phyloP scores from a whole-genome alignment of 2,113 vertebrate genomes.

The Emberiza fucata region DNA sequence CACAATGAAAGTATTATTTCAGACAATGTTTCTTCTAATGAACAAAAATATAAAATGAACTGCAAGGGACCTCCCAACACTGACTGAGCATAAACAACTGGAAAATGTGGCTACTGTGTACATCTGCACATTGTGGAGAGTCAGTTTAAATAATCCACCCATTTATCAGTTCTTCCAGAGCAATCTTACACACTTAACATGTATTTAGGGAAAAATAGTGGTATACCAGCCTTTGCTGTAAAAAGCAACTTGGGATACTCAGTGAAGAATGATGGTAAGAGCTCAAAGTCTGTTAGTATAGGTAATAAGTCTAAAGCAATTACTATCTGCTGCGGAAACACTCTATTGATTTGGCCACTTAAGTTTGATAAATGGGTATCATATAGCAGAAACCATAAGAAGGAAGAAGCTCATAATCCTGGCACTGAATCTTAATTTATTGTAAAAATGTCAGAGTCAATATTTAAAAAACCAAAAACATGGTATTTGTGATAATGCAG shows the following conservation, averaged over 20 bases:
- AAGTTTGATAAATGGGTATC: slow-evolving; percentile 57
- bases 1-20: neutral
- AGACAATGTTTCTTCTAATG: neutral
- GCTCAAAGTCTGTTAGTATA: slow-evolving; percentile 1
- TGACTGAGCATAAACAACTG: neutral
- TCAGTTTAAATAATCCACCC: neutral
- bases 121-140: neutral
- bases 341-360: slow-evolving; percentile 56
- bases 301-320: slow-evolving; percentile 57
- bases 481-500: neutral
- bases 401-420: slow-evolving; percentile 36
- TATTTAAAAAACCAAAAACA: neutral
- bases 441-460: neutral
- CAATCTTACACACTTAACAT: neutral
- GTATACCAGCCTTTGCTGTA: neutral
- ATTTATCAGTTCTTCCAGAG: neutral
- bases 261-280: slow-evolving; percentile 26
- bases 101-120: fast-evolving
- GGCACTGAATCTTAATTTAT: slow-evolving; percentile 25
- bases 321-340: slow-evolving; percentile 53
- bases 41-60: neutral
- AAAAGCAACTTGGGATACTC: neutral
- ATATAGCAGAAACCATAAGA: neutral
- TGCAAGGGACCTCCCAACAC: neutral
- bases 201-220: neutral